Evolutionary conservation across 2,888 invertebrate species (phyloP).

Genomic region (Nowickia ferox): DNA sequence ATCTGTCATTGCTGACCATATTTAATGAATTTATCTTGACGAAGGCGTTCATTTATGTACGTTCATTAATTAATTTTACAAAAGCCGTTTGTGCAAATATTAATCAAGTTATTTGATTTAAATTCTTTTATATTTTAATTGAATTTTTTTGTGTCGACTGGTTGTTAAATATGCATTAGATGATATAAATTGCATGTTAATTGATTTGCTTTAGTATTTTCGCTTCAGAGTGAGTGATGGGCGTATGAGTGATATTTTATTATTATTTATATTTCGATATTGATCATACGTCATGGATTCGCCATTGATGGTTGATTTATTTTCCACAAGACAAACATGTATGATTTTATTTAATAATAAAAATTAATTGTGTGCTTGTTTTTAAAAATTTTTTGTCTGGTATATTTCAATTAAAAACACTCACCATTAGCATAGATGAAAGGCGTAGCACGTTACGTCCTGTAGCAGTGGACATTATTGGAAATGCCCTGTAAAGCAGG

Average conservation of each 20-base stretch:
- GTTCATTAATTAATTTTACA: constrained; percentile 24
- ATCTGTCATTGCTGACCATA: background rate
- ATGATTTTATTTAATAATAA: background rate
- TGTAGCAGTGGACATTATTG: too few relatives aligned
- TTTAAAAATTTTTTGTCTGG: too few relatives aligned
- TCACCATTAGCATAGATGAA: too few relatives aligned
- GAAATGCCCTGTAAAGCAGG: too few relatives aligned
- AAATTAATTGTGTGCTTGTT: too few relatives aligned
- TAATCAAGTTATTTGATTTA: background rate
- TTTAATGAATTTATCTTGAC: constrained; percentile 15
- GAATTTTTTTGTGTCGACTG: constrained; percentile 22
- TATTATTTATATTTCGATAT: constrained; percentile 36
- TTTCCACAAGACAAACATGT: background rate
- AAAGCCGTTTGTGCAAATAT: background rate
- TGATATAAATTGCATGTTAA: constrained; percentile 17
- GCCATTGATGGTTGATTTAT: constrained; percentile 22
- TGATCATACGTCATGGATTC: constrained; percentile 12
- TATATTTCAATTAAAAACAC: too few relatives aligned
- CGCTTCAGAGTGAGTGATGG: background rate
- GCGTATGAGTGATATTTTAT: constrained; percentile 17
- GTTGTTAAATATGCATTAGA: constrained; percentile 34
- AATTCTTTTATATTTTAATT: constrained; percentile 24
- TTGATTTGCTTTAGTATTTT: constrained; percentile 16
- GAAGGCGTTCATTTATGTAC: constrained; percentile 18
- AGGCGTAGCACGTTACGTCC: too few relatives aligned